Percentiles rank a stretch among this genome's conserved stretches.
Evolutionary conservation across 2,113 vertebrate species (phyloP).

Genomic region (Phalacrocorax aristotelis): DNA sequence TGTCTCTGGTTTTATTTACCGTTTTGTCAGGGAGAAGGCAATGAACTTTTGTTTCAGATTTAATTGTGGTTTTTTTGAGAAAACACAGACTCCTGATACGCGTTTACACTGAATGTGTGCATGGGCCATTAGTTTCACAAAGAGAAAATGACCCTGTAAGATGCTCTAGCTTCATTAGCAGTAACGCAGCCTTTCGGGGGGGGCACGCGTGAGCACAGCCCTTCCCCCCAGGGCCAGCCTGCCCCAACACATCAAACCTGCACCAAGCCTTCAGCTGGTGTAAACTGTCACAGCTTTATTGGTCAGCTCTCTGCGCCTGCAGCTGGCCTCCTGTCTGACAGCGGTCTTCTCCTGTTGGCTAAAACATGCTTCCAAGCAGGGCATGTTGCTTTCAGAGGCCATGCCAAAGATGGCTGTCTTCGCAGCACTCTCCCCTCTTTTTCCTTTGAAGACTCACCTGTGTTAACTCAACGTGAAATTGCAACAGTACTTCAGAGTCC

Average conservation of each 20-base stretch:
- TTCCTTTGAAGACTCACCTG: not conserved
- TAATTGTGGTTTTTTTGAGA: not conserved
- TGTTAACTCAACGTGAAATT: not conserved
- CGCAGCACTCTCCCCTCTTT: not conserved
- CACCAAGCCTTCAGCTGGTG: not conserved
- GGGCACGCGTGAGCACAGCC: not conserved
- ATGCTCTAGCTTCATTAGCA: not conserved
- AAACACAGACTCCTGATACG: not conserved
- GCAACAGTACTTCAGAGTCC: not conserved
- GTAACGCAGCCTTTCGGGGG: not conserved
- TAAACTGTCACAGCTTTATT: not conserved
- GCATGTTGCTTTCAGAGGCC: not conserved
- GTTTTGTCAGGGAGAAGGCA: not conserved
- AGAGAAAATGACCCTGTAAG: not conserved
- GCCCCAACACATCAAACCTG: not conserved
- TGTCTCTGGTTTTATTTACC: not conserved
- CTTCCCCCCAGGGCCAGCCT: not conserved
- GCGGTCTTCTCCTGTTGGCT: not conserved
- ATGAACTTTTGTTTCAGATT: not conserved
- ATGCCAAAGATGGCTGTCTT: not conserved
- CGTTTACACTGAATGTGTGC: not conserved
- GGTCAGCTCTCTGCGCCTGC: not conserved
- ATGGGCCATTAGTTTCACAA: not conserved
- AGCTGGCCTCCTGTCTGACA: not conserved
- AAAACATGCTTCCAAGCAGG: not conserved